These are phyloP conservation scores for Ariolimax columbianus DNA, from an alignment of 2,888 invertebrate species.

Conservation along the genomic window DNA sequence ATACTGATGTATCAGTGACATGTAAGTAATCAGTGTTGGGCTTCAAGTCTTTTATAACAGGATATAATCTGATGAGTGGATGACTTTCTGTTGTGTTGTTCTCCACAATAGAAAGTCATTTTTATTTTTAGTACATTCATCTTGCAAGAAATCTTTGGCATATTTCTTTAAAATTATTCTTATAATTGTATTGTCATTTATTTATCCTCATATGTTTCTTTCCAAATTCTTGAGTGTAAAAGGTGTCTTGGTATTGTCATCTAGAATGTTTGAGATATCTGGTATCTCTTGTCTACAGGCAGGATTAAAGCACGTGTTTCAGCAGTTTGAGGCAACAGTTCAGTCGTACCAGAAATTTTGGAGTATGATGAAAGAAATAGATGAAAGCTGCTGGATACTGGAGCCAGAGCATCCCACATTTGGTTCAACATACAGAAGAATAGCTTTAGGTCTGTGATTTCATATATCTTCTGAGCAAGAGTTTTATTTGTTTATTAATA, in stretches of 20 bases:
- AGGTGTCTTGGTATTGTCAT: background rate
- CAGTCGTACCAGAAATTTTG: slow-evolving; percentile 74
- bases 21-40: too few species aligned
- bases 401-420: slow-evolving; percentile 77
- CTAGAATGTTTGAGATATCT: background rate
- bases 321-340: slow-evolving; percentile 71
- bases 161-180: too few species aligned
- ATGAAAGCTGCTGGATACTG: slow-evolving; percentile 77
- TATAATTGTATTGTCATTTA: background rate
- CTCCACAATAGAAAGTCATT: too few species aligned
- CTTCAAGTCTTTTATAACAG: too few species aligned
- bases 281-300: slow-evolving; percentile 57
- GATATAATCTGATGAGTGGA: too few species aligned
- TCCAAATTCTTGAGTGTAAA: background rate
- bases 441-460: slow-evolving; percentile 73
- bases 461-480: too few species aligned
- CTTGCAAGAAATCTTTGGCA: too few species aligned
- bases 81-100: too few species aligned
- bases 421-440: slow-evolving; percentile 71
- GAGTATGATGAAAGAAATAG: slow-evolving; percentile 76
- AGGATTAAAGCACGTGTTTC: slow-evolving; percentile 61
- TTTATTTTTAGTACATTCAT: too few species aligned
- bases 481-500: too few species aligned
- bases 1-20: too few species aligned
- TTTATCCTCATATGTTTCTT: background rate